Percentiles rank a stretch among this genome's conserved stretches.
Evolutionary conservation across 2,797 vertebrate species (phyloP).

Genomic region (Acanthurus tractus): DNA sequence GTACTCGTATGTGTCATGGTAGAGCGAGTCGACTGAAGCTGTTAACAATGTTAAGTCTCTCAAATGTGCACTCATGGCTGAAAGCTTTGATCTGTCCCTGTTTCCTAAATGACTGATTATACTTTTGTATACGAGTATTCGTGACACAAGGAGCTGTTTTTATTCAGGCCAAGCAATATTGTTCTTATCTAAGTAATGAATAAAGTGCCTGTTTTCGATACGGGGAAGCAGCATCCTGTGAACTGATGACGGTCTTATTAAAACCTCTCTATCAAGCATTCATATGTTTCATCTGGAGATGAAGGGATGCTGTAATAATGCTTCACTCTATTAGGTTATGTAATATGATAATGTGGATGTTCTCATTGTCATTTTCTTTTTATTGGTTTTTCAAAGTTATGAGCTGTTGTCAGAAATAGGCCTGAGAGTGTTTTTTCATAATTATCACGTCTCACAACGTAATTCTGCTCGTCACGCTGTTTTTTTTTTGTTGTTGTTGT

Average conservation of each 20-base stretch:
- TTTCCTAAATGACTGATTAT: constrained; percentile 29
- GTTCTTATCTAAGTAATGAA: constrained; percentile 43
- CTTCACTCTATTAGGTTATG: background rate
- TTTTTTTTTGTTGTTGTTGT: background rate
- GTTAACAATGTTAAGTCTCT: background rate
- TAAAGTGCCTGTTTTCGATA: constrained; percentile 65
- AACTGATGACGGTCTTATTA: constrained; percentile 34
- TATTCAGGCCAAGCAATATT: constrained; percentile 5
- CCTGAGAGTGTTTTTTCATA: constrained; percentile 21
- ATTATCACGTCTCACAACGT: constrained; percentile 17
- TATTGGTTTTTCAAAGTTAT: constrained; percentile 40
- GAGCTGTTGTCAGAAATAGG: constrained; percentile 28
- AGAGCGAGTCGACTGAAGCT: background rate
- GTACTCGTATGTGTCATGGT: background rate
- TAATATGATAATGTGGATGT: constrained; percentile 42
- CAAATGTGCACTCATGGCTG: background rate
- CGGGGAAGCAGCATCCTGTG: constrained; percentile 1
- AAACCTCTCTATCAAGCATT: constrained; percentile 31
- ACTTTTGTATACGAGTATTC: constrained; percentile 32
- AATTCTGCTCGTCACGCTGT: constrained; percentile 19
- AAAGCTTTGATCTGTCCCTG: background rate
- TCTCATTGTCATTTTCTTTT: constrained; percentile 39
- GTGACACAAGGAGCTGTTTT: constrained; percentile 27
- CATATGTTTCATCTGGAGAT: constrained; percentile 5
- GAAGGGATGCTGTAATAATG: constrained; percentile 34